Evolutionary conservation across 1,140 invertebrate species (phyloP).

Genomic region (Apocrypta bakeri): DNA sequence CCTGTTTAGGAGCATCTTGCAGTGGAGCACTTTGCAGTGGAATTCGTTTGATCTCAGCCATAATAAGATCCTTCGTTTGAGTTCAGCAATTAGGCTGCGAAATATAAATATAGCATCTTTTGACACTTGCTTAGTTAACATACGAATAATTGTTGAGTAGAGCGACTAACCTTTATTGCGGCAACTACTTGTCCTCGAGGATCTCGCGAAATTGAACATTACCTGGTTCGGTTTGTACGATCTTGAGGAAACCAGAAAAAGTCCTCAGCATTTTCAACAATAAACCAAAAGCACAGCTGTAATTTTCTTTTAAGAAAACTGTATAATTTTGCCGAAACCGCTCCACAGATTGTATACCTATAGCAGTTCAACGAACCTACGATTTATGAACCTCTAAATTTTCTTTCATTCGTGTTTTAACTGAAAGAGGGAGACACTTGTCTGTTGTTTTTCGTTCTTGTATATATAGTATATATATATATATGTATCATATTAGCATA

Average conservation of each 20-base stretch:
- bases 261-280: neutral
- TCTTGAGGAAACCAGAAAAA: neutral
- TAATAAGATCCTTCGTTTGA: constrained; percentile 51
- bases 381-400: no score
- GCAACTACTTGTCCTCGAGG: neutral
- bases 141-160: neutral
- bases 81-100: neutral
- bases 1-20: constrained; percentile 59
- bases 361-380: no score
- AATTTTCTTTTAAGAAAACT: neutral
- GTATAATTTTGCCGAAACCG: neutral
- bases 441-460: no score
- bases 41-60: constrained; percentile 77
- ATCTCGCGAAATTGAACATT: constrained; percentile 15
- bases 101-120: neutral
- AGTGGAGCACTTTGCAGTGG: constrained; percentile 72
- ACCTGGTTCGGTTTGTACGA: neutral
- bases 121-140: neutral
- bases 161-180: constrained; percentile 14
- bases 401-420: no score
- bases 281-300: neutral
- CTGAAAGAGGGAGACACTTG: no score
- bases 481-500: no score
- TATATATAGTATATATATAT: no score
- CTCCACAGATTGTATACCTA: neutral